These are phyloP conservation scores for Labeo calbasu DNA, from an alignment of 2,797 vertebrate genomes.

Conservation along the genomic window DNA sequence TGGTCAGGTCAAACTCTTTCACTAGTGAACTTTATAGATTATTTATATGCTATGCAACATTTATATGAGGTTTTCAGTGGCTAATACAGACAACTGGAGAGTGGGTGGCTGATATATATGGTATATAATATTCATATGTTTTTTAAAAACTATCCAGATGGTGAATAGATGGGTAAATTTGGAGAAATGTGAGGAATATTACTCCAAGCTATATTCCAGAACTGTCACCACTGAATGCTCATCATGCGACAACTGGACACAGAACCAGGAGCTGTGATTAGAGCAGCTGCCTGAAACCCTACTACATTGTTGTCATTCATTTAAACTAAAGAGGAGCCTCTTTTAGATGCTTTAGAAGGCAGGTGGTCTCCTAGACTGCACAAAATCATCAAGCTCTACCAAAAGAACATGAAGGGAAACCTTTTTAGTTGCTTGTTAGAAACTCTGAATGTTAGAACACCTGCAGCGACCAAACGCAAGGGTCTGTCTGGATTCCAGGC, in stretches of 20 bases:
- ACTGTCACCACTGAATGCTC: not conserved
- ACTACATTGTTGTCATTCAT: constrained; percentile 2
- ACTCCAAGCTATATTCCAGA: not conserved
- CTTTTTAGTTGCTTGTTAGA: constrained; percentile 23
- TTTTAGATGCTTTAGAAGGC: constrained; percentile 7
- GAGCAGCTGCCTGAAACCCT: constrained; percentile 8
- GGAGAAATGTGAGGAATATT: not conserved
- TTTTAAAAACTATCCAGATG: not conserved
- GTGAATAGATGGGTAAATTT: not conserved
- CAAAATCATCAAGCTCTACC: not conserved
- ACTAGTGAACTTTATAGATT: constrained; percentile 10
- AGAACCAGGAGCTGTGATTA: not conserved
- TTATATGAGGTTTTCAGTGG: not conserved
- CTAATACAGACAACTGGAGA: not conserved
- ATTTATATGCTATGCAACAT: not conserved
- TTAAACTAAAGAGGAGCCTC: not conserved
- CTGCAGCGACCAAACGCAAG: not conserved
- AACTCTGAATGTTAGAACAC: constrained; percentile 20
- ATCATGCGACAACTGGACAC: not conserved
- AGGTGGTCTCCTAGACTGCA: not conserved
- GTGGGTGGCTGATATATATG: not conserved
- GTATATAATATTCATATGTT: constrained; percentile 18
- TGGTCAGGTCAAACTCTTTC: not conserved
- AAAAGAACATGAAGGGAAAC: not conserved
- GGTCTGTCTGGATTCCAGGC: not conserved